These are phyloP conservation scores for Eudemis profundana DNA, from an alignment of 2,888 invertebrate species.

Conservation along the genomic window DNA sequence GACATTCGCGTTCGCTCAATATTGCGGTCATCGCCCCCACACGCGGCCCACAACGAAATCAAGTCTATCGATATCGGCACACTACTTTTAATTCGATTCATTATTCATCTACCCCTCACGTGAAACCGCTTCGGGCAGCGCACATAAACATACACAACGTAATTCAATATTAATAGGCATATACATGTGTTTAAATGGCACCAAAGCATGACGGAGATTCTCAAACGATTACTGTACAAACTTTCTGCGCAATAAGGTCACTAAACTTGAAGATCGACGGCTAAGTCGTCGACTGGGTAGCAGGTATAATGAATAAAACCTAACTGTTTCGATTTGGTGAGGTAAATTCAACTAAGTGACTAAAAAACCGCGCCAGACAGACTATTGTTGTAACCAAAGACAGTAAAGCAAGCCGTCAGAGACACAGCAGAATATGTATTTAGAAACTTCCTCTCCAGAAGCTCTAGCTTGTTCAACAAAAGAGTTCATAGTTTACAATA, in stretches of 20 bases:
- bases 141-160: conserved; percentile 35
- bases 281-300: conserved; percentile 57
- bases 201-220: conserved; percentile 39
- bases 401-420: not conserved
- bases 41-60: conserved; percentile 59
- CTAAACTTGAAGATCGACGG: conserved; percentile 59
- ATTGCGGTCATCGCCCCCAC: conserved; percentile 82
- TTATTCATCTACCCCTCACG: conserved; percentile 32
- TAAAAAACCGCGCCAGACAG: conserved; percentile 6
- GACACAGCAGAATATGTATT: too few species aligned
- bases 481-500: not conserved
- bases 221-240: conserved; percentile 51
- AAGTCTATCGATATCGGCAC: conserved; percentile 42
- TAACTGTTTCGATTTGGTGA: conserved; percentile 36
- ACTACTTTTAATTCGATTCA: conserved; percentile 41
- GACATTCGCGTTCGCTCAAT: conserved; percentile 84
- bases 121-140: conserved; percentile 27
- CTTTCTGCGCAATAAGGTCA: conserved; percentile 58
- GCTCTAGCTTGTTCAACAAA: not conserved
- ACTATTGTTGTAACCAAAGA: not conserved
- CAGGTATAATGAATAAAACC: conserved; percentile 37
- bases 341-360: conserved; percentile 18
- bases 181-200: conserved; percentile 36
- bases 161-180: conserved; percentile 35
- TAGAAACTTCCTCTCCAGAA: not conserved